A percentile compares a stretch with the other conserved stretches of the same genome.
phyloP scores from a whole-genome alignment of 1,140 invertebrate genomes.

The Anadara kagoshimensis region DNA sequence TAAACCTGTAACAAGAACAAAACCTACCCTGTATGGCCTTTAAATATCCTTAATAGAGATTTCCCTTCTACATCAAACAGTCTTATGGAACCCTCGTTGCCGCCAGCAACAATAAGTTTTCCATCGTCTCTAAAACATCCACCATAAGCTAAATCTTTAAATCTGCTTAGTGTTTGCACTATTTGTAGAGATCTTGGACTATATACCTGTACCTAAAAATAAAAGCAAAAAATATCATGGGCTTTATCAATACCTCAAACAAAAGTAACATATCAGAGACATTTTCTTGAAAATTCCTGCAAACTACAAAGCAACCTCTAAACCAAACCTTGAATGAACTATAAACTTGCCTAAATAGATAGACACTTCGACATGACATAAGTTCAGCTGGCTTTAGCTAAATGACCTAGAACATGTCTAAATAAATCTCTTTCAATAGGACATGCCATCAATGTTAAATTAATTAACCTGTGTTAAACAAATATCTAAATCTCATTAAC shows the following conservation, averaged over 20 bases:
- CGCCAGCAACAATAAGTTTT: slow-evolving; percentile 86
- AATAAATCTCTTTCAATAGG: too few relatives aligned
- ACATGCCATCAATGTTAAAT: too few relatives aligned
- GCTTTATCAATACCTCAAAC: not conserved
- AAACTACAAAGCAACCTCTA: too few relatives aligned
- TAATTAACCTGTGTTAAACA: too few relatives aligned
- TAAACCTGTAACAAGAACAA: not conserved
- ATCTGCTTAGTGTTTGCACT: slow-evolving; percentile 88
- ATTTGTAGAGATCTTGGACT: slow-evolving; percentile 90
- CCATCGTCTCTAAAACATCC: slow-evolving; percentile 90
- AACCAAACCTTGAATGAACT: too few relatives aligned
- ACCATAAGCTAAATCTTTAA: slow-evolving; percentile 90
- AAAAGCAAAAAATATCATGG: slow-evolving; percentile 14
- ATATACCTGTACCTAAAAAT: slow-evolving; percentile 85
- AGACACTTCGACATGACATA: too few relatives aligned
- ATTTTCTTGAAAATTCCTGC: too few relatives aligned
- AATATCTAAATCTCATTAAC: too few relatives aligned
- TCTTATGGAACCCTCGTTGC: slow-evolving; percentile 89
- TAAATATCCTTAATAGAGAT: slow-evolving; percentile 83
- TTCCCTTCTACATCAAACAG: slow-evolving; percentile 88
- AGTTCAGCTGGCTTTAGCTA: too few relatives aligned
- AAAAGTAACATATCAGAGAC: too few relatives aligned
- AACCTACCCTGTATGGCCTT: slow-evolving; percentile 79
- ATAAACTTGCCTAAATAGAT: too few relatives aligned
- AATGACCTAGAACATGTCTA: too few relatives aligned